Evolutionary conservation across 2,113 vertebrate genomes (phyloP).

Genomic region (Serilophus lunatus): DNA sequence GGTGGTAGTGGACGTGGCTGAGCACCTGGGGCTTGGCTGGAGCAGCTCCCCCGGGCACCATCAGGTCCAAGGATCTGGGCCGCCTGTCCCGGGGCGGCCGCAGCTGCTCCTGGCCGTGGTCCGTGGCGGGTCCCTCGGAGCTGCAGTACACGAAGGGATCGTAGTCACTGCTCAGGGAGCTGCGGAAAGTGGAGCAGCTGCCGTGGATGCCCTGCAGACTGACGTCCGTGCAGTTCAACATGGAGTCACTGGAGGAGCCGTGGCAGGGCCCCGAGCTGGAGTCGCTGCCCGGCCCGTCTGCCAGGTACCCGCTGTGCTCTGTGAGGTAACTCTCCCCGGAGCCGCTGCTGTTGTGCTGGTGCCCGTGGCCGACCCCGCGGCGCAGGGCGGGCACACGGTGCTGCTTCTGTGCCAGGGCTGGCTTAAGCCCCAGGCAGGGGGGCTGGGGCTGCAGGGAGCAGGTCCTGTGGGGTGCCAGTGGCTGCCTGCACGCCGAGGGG

Average conservation of each 20-base stretch:
- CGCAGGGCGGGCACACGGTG: neutral
- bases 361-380: constrained; percentile 41
- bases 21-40: constrained; percentile 79
- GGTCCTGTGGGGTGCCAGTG: constrained; percentile 61
- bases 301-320: constrained; percentile 91
- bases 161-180: constrained; percentile 95
- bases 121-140: neutral
- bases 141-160: constrained; percentile 90
- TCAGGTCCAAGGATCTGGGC: constrained; percentile 85
- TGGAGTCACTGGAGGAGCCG: constrained; percentile 94
- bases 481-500: constrained; percentile 6
- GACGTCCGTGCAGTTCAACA: constrained; percentile 92
- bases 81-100: constrained; percentile 61
- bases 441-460: constrained; percentile 73
- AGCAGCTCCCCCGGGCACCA: constrained; percentile 66
- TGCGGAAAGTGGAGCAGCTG: constrained; percentile 95
- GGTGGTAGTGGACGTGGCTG: constrained; percentile 91
- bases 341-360: constrained; percentile 85
- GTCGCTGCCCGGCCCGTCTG: constrained; percentile 92
- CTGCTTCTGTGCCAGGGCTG: constrained; percentile 64
- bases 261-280: constrained; percentile 96
- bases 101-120: constrained; percentile 20
- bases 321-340: constrained; percentile 91
- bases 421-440: constrained; percentile 66
- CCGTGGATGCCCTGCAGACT: constrained; percentile 94